Evolutionary conservation across 1,140 invertebrate species (phyloP), one percentile per base, ranked within the genome.

Genomic region (Monochamus saltuarius): DNA sequence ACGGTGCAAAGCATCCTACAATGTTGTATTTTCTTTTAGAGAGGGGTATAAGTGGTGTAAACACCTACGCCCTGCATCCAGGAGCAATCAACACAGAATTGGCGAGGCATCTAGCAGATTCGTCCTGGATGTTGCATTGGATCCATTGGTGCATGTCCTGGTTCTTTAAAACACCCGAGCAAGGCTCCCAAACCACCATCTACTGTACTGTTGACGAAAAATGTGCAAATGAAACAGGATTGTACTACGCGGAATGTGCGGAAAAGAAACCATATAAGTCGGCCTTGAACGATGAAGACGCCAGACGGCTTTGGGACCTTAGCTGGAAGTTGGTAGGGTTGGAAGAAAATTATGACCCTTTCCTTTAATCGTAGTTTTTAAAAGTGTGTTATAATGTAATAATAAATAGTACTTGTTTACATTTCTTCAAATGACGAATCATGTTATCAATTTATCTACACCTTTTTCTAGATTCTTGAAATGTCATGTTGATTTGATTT

Each of bases 101-200:
- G 1, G 84, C 84, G 34, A 83, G 89, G 35, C 85, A 94, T 73
- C 65, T 90, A 17, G 78, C 83, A 62, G 72, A 78, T 1, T 76
- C 81, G 0, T 42, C 73, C 75, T 29, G 22, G 22, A 29, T 29
- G n/a, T n/a, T n/a, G 22, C 2, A 29, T 6, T 29, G 22, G 65
- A 66, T 40, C 50, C 29, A 79, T 2, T 75, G 67, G 61, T 1
- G 52, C 1, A 37, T 62, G 8, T 35, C 73, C 0, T 73, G 60
- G 34, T 76, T 75, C 0, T 82, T 85, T 17, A 90, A 89, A 74
- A 81, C 77, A 10, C 80, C 83, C 0, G 80, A 82, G 62, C 81
- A 88, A 65, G 91, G 91, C 0, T 89, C 89, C 8, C 91, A 93
- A 75, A 93, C 91, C 0, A 85, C 86, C 1, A 78, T 95, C 42